Percentiles rank a stretch among this genome's conserved stretches.
These are phyloP conservation scores for Cacatua alba DNA, from an alignment of 2,113 vertebrate genomes.

Conservation along the genomic window DNA sequence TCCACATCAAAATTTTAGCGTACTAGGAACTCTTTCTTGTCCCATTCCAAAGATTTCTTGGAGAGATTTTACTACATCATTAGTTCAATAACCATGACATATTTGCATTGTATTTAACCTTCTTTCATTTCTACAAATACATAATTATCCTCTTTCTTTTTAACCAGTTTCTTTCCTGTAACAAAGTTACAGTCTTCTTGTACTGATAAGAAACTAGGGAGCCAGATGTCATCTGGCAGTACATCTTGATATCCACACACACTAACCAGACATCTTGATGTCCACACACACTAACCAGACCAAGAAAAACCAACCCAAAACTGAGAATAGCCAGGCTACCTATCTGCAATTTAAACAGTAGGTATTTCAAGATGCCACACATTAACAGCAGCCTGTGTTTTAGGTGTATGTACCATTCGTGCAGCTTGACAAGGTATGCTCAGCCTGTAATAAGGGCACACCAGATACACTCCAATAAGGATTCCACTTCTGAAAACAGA, in stretches of 20 bases:
- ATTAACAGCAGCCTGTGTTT: neutral
- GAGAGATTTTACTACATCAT: neutral
- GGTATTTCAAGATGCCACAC: neutral
- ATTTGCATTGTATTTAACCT: neutral
- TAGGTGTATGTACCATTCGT: neutral
- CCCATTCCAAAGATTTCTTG: neutral
- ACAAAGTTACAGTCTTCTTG: neutral
- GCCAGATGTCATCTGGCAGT: neutral
- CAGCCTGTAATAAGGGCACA: neutral
- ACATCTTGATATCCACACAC: neutral
- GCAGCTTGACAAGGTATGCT: neutral
- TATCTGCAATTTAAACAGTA: neutral
- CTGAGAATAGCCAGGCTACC: neutral
- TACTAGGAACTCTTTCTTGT: neutral
- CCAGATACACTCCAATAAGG: neutral
- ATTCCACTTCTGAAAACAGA: neutral
- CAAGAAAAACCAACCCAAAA: neutral
- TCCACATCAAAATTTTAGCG: neutral
- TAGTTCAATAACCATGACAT: neutral
- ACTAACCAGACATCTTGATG: neutral
- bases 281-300: neutral
- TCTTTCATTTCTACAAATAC: neutral
- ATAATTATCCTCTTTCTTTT: neutral
- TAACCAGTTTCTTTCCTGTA: neutral
- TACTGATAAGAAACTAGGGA: neutral